Evolutionary conservation across 2,113 vertebrate species (phyloP).

Genomic region (Ciconia boyciana): DNA sequence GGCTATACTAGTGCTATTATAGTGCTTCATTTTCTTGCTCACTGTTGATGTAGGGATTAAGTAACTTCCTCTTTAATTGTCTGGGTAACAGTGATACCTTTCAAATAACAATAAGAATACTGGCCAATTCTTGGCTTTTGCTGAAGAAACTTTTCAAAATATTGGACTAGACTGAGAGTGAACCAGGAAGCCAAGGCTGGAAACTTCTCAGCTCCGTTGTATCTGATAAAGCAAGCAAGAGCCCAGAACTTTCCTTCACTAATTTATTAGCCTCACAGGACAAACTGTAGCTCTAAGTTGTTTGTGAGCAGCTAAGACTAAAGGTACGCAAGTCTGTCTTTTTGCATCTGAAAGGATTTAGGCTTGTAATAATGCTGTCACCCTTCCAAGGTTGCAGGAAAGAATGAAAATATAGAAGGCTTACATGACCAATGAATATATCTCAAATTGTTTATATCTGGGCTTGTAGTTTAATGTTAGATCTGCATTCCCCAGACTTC

Average conservation of each 20-base stretch:
- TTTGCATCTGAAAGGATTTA: not conserved
- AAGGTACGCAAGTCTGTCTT: not conserved
- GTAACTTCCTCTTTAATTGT: not conserved
- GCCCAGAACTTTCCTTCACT: not conserved
- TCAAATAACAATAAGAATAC: not conserved
- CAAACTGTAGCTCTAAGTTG: not conserved
- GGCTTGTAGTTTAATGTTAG: not conserved
- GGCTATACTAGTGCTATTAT: not conserved
- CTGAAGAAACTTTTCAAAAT: not conserved
- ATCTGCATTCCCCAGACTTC: not conserved
- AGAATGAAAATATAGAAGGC: not conserved
- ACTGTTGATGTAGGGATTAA: not conserved
- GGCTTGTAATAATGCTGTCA: not conserved
- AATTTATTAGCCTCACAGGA: not conserved
- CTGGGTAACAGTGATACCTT: not conserved
- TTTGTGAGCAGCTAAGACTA: not conserved
- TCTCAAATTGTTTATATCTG: not conserved
- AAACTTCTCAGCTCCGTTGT: not conserved
- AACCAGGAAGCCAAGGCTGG: slow-evolving; percentile 7
- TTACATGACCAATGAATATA: not conserved
- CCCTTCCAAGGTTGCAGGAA: not conserved
- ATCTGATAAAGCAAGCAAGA: not conserved
- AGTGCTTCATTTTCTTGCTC: not conserved
- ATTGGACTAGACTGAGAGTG: not conserved
- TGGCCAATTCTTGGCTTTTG: not conserved